A percentile compares a stretch with the other conserved stretches of the same genome.
Conservation (phyloP, 53 echinoderm and acorn worm genomes). For the Holothuria leucospilota region DNA sequence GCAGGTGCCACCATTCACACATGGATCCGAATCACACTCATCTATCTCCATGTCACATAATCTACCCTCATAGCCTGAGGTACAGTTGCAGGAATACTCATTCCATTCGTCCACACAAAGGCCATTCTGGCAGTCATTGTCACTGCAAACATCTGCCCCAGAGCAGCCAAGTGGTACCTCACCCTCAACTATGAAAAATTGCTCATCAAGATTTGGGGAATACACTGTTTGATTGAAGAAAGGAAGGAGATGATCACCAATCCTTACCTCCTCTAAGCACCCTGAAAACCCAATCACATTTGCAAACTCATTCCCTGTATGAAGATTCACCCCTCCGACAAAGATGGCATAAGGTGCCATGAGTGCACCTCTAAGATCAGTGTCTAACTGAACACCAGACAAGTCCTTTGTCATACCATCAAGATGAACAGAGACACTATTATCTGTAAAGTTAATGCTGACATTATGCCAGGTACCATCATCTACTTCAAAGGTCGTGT, state of each 20-base stretch:
- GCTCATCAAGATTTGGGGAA: conserved; percentile 48
- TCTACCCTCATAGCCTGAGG: conserved; percentile 66
- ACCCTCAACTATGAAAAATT: not conserved
- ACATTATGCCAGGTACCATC: conserved; percentile 91
- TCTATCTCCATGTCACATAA: conserved; percentile 74
- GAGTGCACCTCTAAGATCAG: conserved; percentile 56
- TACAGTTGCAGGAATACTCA: conserved; percentile 68
- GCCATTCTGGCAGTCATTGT: conserved; percentile 33
- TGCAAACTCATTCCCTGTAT: conserved; percentile 46
- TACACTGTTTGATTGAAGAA: conserved; percentile 64
- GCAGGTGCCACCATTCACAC: conserved; percentile 70
- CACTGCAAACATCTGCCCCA: conserved; percentile 65
- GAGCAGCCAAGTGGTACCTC: conserved; percentile 64
- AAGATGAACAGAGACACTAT: conserved; percentile 8
- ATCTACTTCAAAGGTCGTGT: conserved; percentile 35
- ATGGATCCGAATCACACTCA: conserved; percentile 77
- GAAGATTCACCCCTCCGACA: conserved; percentile 64
- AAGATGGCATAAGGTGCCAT: conserved; percentile 47
- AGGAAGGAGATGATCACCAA: conserved; percentile 82
- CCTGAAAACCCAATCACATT: conserved; percentile 68
- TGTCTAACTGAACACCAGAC: conserved; percentile 1
- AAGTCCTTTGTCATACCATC: not conserved
- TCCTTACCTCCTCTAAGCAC: conserved; percentile 81
- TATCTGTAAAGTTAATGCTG: conserved; percentile 32
- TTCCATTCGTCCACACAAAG: conserved; percentile 84